These are phyloP conservation scores for Sarcophaga carnaria DNA, from an alignment of 2,888 invertebrate genomes.

Conservation along the genomic window DNA sequence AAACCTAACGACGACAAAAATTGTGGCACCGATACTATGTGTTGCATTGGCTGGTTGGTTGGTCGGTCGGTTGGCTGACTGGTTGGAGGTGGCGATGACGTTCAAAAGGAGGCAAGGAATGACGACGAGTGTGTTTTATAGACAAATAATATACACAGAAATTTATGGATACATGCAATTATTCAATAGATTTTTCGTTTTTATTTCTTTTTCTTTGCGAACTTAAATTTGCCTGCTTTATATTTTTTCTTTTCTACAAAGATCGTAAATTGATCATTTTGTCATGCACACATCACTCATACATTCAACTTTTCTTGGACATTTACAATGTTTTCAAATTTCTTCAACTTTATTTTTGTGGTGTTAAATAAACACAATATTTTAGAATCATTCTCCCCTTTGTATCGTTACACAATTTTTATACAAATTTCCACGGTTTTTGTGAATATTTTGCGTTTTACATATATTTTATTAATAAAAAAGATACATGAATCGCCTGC, in stretches of 20 bases:
- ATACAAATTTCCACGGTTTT: constrained; percentile 45
- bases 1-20: constrained; percentile 59
- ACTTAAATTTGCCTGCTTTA: constrained; percentile 29
- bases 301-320: constrained; percentile 11
- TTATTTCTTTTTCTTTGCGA: constrained; percentile 19
- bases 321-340: constrained; percentile 26
- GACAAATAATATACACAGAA: constrained; percentile 68
- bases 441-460: constrained; percentile 17
- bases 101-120: constrained; percentile 66
- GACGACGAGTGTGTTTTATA: constrained; percentile 63
- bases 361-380: constrained; percentile 10
- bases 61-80: constrained; percentile 14
- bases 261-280: constrained; percentile 24
- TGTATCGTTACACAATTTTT: constrained; percentile 65
- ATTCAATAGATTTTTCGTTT: constrained; percentile 52
- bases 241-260: constrained; percentile 11
- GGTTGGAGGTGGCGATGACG: constrained; percentile 66
- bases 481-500: constrained; percentile 57
- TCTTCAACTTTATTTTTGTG: constrained; percentile 23
- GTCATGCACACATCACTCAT: constrained; percentile 28
- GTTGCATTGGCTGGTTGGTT: constrained; percentile 40
- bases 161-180: constrained; percentile 70
- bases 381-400: constrained; percentile 20
- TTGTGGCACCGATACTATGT: constrained; percentile 55
- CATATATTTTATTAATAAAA: constrained; percentile 30